These are phyloP conservation scores for Drosophila vallismaia DNA, from an alignment of 2,888 invertebrate genomes.

Conservation along the genomic window DNA sequence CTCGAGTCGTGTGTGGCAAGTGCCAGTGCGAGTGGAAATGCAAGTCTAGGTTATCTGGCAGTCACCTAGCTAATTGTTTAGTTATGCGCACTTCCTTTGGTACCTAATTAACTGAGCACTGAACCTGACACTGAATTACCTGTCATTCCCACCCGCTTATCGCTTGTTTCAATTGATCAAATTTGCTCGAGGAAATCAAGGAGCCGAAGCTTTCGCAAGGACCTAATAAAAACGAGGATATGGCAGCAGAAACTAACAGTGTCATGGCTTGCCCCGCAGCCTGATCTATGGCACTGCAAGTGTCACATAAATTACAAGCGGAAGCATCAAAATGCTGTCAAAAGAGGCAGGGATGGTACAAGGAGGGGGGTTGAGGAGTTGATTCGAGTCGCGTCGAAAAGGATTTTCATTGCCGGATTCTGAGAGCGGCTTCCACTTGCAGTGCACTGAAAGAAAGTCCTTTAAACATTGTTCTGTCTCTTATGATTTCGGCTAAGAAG, in stretches of 20 bases:
- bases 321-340: conserved; percentile 78
- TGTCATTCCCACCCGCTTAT: conserved; percentile 31
- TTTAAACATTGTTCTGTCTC: too few relatives aligned
- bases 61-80: conserved; percentile 16
- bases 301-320: conserved; percentile 79
- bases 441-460: conserved; percentile 4
- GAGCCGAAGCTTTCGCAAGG: conserved; percentile 31
- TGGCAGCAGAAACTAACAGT: conserved; percentile 30
- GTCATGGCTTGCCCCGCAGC: conserved; percentile 56
- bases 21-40: conserved; percentile 20
- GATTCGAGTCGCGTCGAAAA: conserved; percentile 53
- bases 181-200: conserved; percentile 65
- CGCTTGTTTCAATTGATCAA: conserved; percentile 45
- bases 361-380: conserved; percentile 6
- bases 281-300: conserved; percentile 77
- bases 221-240: conserved; percentile 61
- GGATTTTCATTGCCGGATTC: conserved; percentile 66
- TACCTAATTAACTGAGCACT: conserved; percentile 28
- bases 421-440: conserved; percentile 29
- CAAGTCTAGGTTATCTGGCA: conserved; percentile 24
- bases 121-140: conserved; percentile 20
- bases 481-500: background rate
- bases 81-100: conserved; percentile 32
- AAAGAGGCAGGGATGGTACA: conserved; percentile 29
- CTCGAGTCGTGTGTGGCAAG: conserved; percentile 38